Base-by-base conservation (phyloP, 2,888 invertebrate genomes). In the Plebejus melissa region DNA sequence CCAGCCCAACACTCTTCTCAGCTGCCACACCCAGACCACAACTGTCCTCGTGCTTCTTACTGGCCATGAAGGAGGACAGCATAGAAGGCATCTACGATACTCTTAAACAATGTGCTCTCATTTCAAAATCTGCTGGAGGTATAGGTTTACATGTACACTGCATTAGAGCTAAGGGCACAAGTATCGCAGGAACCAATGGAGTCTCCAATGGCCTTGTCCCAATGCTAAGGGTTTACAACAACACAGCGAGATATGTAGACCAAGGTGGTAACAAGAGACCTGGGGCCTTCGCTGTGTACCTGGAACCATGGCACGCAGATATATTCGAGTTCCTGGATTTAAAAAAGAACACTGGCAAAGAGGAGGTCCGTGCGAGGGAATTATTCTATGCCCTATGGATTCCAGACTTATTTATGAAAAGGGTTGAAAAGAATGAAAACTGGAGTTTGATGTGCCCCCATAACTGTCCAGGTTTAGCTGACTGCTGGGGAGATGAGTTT, bases 301-400 rank as follows among this genome's bases (percentile, higher is more conserved):
- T 99, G 75, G 99, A 99, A 89, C 99, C 99, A 0, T 99, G 99
- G 99, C 99, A 99, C 91, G 97, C 98, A 0, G 99, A 99, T 88
- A 94, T 99, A 77, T 98, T 99, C 86, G 98, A 98, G 77, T 99
- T 99, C 90, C 91, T 99, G 74, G 97, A 99, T 86, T 93, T 99
- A 74, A 98, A 97, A 85, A 99, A 99, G 87, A 99, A 99, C 86
- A 98, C 98, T 0, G 97, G 99, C 0, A 98, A 98, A 85, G 99
- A 99, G 87, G 99, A 99, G 88, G 94, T 96, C 58, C 94, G 99
- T 70, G 99, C 99, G 0, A 94, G 99, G 75, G 99, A 99, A 89
- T 92, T 99, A 58, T 99, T 99, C 89, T 99, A 98, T 88, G 99
- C 98, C 0, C 88, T 99, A 46, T 99, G 99, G 99, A 98, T 99